Evolutionary conservation across 2,888 invertebrate species (phyloP).

Genomic region (Petrophora chlorosata): DNA sequence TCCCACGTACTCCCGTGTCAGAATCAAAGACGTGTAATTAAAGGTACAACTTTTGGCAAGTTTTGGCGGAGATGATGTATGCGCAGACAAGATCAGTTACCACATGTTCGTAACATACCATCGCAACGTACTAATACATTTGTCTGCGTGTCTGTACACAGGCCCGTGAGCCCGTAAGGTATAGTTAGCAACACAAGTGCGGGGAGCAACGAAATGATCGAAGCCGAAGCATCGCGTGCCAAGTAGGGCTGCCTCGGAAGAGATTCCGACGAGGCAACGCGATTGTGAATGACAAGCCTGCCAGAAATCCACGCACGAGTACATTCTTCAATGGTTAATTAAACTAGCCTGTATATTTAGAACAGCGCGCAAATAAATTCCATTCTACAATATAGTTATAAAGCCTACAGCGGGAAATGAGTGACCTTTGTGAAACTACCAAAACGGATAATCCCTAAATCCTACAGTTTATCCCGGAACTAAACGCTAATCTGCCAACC

Average conservation of each 20-base stretch:
- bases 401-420: conserved; percentile 17
- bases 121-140: conserved; percentile 30
- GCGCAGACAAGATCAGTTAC: conserved; percentile 54
- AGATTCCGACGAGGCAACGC: conserved; percentile 32
- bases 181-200: conserved; percentile 55
- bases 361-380: conserved; percentile 16
- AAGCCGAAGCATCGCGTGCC: conserved; percentile 48
- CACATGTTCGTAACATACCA: conserved; percentile 41
- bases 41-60: conserved; percentile 48
- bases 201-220: conserved; percentile 66
- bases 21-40: conserved; percentile 50
- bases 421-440: conserved; percentile 29
- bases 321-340: conserved; percentile 15
- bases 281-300: conserved; percentile 30
- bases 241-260: conserved; percentile 41
- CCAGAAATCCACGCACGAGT: conserved; percentile 21
- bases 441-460: conserved; percentile 34
- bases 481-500: conserved; percentile 42
- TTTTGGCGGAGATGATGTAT: conserved; percentile 60
- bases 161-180: no score
- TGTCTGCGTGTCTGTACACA: conserved; percentile 34
- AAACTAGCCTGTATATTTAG: conserved; percentile 19
- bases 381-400: conserved; percentile 1
- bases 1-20: conserved; percentile 39
- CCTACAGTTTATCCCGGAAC: conserved; percentile 36